phyloP scores from a whole-genome alignment of 1,140 invertebrate genomes.

The Cyrtorhinus lividipennis region DNA sequence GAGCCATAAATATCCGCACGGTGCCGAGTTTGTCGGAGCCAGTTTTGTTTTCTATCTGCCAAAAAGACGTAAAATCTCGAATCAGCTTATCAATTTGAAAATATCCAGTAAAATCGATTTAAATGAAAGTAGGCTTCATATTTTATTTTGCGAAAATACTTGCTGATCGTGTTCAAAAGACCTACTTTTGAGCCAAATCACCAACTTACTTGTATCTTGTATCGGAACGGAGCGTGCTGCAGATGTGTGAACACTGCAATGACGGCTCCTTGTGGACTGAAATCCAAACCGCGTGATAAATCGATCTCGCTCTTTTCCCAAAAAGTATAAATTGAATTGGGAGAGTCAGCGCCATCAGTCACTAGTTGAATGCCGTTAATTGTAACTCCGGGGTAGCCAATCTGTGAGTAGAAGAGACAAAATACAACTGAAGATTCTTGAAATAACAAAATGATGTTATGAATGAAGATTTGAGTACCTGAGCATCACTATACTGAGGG shows the following conservation, averaged over 20 bases:
- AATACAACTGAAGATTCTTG: too few species aligned
- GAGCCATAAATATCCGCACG: conserved; percentile 43
- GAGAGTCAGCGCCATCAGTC: conserved; percentile 31
- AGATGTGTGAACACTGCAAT: conserved; percentile 36
- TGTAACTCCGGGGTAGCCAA: conserved; percentile 40
- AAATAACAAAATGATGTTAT: too few species aligned
- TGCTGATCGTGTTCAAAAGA: too few species aligned
- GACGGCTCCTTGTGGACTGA: conserved; percentile 31
- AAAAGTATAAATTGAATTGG: conserved; percentile 32
- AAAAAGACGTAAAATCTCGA: conserved; percentile 1
- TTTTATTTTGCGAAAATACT: too few species aligned
- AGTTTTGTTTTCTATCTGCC: conserved; percentile 27
- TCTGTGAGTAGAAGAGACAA: too few species aligned
- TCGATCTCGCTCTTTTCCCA: conserved; percentile 38
- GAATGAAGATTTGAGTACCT: conserved; percentile 32
- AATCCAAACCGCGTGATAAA: conserved; percentile 36
- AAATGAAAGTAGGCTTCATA: too few species aligned
- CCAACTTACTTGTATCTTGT: conserved; percentile 26
- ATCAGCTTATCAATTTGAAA: not conserved
- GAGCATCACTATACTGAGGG: conserved; percentile 39
- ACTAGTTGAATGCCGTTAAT: conserved; percentile 33
- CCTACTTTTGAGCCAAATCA: too few species aligned
- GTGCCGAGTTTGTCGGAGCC: conserved; percentile 32
- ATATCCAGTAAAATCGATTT: too few species aligned
- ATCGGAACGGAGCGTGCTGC: conserved; percentile 33